phyloP scores from a whole-genome alignment of 2,797 vertebrate genomes.

The Argya squamiceps region DNA sequence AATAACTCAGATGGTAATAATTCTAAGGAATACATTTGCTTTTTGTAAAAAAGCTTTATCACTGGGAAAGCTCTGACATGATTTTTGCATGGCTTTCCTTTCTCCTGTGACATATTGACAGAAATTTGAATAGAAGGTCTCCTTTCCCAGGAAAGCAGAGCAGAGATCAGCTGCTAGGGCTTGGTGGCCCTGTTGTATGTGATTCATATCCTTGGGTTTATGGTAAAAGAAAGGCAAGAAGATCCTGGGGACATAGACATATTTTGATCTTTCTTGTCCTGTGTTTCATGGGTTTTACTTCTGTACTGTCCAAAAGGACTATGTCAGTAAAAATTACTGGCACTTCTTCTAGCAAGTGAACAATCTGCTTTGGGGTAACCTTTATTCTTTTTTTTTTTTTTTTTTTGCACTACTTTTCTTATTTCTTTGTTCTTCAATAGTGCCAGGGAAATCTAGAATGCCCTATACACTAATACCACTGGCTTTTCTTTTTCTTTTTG shows the following conservation, averaged over 20 bases:
- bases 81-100: slow-evolving; percentile 19
- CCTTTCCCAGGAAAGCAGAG: neutral
- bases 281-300: neutral
- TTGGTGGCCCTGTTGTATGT: neutral
- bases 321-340: slow-evolving; percentile 12
- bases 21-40: slow-evolving; percentile 56
- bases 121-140: neutral
- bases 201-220: neutral
- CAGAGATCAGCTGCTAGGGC: neutral
- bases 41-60: slow-evolving; percentile 20
- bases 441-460: slow-evolving; percentile 9
- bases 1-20: slow-evolving; percentile 58
- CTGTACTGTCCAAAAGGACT: neutral
- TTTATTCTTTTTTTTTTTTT: neutral
- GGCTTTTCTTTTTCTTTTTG: slow-evolving; percentile 47
- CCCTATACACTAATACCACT: neutral
- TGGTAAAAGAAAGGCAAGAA: neutral
- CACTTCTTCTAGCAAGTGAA: neutral
- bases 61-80: neutral
- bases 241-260: neutral
- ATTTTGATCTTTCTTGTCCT: slow-evolving; percentile 20
- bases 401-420: neutral
- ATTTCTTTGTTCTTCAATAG: slow-evolving; percentile 14
- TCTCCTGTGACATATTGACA: neutral
- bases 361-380: neutral